phyloP scores from a whole-genome alignment of 2,113 vertebrate genomes.

The Podarcis muralis region DNA sequence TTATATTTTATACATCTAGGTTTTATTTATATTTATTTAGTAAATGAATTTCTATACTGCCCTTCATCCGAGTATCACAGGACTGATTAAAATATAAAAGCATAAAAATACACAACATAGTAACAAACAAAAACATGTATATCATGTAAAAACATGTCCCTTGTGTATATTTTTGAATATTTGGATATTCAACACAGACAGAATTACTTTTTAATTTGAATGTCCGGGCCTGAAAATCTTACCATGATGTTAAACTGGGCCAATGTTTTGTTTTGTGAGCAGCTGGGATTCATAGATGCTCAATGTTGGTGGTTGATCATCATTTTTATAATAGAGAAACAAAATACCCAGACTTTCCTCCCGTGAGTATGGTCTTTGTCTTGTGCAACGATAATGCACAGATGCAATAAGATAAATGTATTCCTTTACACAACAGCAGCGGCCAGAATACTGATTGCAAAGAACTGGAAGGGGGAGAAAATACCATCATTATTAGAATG shows the following conservation, averaged over 20 bases:
- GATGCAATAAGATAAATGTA: background rate
- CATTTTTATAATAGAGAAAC: background rate
- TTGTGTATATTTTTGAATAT: background rate
- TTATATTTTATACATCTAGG: too few relatives aligned
- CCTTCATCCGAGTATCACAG: too few relatives aligned
- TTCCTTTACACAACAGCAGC: too few relatives aligned
- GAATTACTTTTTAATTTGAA: background rate
- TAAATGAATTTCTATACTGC: too few relatives aligned
- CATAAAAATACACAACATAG: too few relatives aligned
- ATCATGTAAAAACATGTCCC: background rate
- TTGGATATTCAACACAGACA: background rate
- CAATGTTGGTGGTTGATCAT: background rate
- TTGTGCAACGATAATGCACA: background rate
- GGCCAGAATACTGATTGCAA: too few relatives aligned
- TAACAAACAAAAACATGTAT: too few relatives aligned
- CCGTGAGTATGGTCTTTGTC: background rate
- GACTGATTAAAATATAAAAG: too few relatives aligned
- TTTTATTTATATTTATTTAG: too few relatives aligned
- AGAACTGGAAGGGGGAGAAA: too few relatives aligned
- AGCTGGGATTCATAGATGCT: background rate
- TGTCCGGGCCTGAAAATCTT: too few relatives aligned
- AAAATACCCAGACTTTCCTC: background rate
- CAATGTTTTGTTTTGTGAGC: background rate
- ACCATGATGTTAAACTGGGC: background rate
- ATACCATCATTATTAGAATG: too few relatives aligned